Conservation (phyloP, 1,140 invertebrate genomes). For the Drosophila guanche region DNA sequence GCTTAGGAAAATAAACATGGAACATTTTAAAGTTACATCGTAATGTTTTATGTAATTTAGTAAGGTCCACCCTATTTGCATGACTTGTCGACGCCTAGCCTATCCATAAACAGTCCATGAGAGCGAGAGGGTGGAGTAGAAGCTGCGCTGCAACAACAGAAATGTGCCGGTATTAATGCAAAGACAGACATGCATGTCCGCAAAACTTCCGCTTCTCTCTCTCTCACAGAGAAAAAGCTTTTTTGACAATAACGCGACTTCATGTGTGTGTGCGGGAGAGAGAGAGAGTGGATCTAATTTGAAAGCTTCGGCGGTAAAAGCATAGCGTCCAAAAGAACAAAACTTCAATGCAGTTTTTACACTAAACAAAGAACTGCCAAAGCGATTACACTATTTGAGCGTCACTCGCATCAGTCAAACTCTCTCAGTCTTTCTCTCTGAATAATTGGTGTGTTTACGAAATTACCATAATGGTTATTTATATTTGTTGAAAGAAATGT, state of each 20-base stretch:
- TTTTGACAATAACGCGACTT: slow-evolving; percentile 41
- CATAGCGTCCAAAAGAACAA: slow-evolving; percentile 47
- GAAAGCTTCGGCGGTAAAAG: slow-evolving; percentile 66
- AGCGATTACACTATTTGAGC: slow-evolving; percentile 53
- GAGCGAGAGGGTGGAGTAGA: slow-evolving; percentile 22
- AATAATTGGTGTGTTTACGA: slow-evolving; percentile 27
- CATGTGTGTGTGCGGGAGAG: slow-evolving; percentile 37
- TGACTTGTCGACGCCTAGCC: slow-evolving; percentile 14
- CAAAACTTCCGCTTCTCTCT: slow-evolving; percentile 57
- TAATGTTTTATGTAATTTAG: neutral
- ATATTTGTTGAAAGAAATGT: slow-evolving; percentile 1
- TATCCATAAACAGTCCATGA: slow-evolving; percentile 39
- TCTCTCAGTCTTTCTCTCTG: slow-evolving; percentile 15
- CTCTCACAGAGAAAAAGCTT: slow-evolving; percentile 48
- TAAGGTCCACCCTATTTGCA: slow-evolving; percentile 29
- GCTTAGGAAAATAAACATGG: no score
- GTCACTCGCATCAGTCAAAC: neutral
- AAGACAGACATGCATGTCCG: slow-evolving; percentile 32
- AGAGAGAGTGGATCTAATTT: slow-evolving; percentile 65
- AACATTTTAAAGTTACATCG: no score
- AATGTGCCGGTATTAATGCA: slow-evolving; percentile 35
- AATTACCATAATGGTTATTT: no score
- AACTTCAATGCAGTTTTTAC: slow-evolving; percentile 69
- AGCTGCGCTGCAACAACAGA: slow-evolving; percentile 30
- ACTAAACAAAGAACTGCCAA: slow-evolving; percentile 78